A percentile compares a stretch with the other conserved stretches of the same genome.
Evolutionary conservation across 2,888 invertebrate species (phyloP).

Genomic region (Drepana falcataria): DNA sequence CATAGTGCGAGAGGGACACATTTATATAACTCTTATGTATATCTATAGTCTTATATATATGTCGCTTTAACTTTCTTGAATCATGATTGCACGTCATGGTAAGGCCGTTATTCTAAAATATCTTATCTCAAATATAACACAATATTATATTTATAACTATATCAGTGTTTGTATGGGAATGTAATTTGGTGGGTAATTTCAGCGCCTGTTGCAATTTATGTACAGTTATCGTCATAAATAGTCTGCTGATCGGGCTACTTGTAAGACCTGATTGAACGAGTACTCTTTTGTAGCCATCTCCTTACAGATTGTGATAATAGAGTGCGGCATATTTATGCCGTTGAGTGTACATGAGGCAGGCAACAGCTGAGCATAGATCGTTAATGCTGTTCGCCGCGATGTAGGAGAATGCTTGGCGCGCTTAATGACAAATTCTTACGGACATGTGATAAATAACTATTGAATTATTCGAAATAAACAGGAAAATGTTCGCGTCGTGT

Average conservation of each 20-base stretch:
- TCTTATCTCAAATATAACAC: neutral
- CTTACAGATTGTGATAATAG: neutral
- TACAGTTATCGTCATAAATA: neutral
- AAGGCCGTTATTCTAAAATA: too few relatives aligned
- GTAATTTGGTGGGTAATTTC: neutral
- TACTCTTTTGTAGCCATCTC: too few relatives aligned
- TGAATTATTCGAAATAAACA: constrained; percentile 71
- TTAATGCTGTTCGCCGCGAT: constrained; percentile 28
- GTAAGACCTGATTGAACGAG: too few relatives aligned
- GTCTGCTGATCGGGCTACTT: too few relatives aligned
- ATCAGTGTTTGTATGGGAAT: neutral
- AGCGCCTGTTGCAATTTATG: neutral
- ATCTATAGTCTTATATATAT: too few relatives aligned
- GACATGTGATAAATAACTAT: constrained; percentile 71
- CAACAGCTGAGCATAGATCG: constrained; percentile 27
- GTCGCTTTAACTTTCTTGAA: too few relatives aligned
- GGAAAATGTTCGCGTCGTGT: constrained; percentile 50
- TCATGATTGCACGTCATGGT: too few relatives aligned
- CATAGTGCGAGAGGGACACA: too few relatives aligned
- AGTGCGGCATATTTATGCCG: neutral
- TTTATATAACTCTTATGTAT: too few relatives aligned
- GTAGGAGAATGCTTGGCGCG: constrained; percentile 54
- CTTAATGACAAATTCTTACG: constrained; percentile 65
- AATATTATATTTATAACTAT: neutral
- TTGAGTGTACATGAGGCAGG: constrained; percentile 4